Conservation (phyloP, 1,140 invertebrate species). For the Papilio machaon region DNA sequence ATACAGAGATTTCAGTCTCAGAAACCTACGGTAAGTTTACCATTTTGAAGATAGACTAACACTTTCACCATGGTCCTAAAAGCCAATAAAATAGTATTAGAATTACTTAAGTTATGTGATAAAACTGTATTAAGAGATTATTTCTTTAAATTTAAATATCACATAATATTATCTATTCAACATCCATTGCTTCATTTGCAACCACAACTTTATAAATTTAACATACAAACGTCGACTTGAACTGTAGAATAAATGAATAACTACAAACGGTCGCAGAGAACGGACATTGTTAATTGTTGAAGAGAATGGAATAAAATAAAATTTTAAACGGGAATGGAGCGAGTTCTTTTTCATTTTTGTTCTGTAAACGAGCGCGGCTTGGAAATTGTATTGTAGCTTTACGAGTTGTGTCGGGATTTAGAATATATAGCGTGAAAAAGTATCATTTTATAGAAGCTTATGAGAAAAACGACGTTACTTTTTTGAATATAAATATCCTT, state of each 20-base stretch:
- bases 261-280: not conserved
- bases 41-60: too few relatives aligned
- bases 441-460: not conserved
- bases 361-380: not conserved
- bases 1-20: too few relatives aligned
- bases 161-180: not conserved
- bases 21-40: too few relatives aligned
- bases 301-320: not conserved
- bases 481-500: too few relatives aligned
- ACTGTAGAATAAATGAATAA: slow-evolving; percentile 15
- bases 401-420: not conserved
- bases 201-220: not conserved
- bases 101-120: too few relatives aligned
- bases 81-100: too few relatives aligned
- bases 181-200: not conserved
- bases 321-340: not conserved
- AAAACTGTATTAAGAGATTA: too few relatives aligned
- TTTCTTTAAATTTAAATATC: not conserved
- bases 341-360: not conserved
- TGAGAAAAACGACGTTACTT: not conserved
- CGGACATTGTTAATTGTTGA: not conserved
- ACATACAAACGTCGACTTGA: not conserved
- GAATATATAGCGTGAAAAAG: not conserved
- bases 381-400: not conserved
- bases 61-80: too few relatives aligned